Evolutionary conservation across 2,888 invertebrate genomes (phyloP), one percentile per base, ranked within the genome.

Genomic region (Unio delphinus): DNA sequence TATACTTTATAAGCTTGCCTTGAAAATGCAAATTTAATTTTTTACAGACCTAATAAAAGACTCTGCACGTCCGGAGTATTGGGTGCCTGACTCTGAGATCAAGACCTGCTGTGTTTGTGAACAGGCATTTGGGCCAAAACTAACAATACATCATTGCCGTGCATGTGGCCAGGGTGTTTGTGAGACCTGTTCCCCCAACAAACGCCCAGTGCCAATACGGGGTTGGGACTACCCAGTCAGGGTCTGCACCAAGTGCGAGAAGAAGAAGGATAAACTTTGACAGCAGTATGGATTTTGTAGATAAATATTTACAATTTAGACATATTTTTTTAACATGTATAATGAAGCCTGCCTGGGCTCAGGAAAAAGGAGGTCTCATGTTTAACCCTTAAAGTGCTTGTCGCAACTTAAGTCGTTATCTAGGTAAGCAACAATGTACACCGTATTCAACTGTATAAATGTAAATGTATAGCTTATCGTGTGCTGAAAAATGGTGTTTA

Each of bases 21-120:
- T 28, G 15, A 28, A 61, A 23, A 61, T 30, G n/a, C 20, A 20
- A 8, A 61, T 26, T 61, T 57, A 28, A 28, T 68, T 63, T 57
- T 7, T 75, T 72, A 0, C 68, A 87, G 88, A 82, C 30, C 77
- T 88, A 69, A 68, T 95, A 63, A 95, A 95, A 88, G 94, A 94
- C 78, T 92, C 93, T 6, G 94, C 93, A 7, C 91, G 95, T 58
- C 95, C 95, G 1, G 90, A 92, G 0, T 95, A 95, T 88, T 95
- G 95, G 95, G 92, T 93, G 55, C 94, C 95, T 0, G 95, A 95
- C 88, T 92, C 92, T 7, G 93, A 94, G 82, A 93, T 94, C 65
- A 91, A 91, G 28, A 89, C 90, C 68, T 95, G 95, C 87, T 91
- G 90, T 73, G 92, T 94, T 18, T 95, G 95, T 87, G 89, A 92